phyloP scores from a whole-genome alignment of 2,888 invertebrate species.

The Aporophyla lueneburgensis region DNA sequence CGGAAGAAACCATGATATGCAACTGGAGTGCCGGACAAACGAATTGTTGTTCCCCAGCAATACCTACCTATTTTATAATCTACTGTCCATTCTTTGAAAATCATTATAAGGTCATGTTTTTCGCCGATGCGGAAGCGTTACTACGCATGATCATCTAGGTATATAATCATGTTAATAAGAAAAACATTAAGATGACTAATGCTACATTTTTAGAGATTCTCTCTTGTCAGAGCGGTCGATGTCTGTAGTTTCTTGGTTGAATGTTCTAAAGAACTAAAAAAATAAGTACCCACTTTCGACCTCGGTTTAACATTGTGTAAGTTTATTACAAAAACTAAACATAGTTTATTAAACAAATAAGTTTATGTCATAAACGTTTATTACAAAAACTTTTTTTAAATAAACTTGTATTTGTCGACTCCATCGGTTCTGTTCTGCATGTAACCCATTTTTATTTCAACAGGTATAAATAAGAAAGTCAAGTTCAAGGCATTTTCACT shows the following conservation, averaged over 20 bases:
- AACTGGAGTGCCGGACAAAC: too few relatives aligned
- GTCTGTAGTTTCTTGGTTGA: too few relatives aligned
- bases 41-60: background rate
- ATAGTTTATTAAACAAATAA: too few relatives aligned
- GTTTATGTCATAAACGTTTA: too few relatives aligned
- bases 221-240: too few relatives aligned
- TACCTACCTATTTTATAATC: background rate
- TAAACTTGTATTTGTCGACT: constrained; percentile 53
- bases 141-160: background rate
- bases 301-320: too few relatives aligned
- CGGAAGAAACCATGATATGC: too few relatives aligned
- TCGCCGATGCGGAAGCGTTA: background rate
- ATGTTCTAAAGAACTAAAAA: too few relatives aligned
- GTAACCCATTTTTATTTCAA: constrained; percentile 68
- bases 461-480: constrained; percentile 78
- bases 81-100: background rate
- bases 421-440: constrained; percentile 64
- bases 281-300: too few relatives aligned
- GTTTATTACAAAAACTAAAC: too few relatives aligned
- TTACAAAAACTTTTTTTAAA: too few relatives aligned
- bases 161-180: background rate
- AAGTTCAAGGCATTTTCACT: constrained; percentile 83
- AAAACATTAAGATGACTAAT: background rate
- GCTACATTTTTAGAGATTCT: too few relatives aligned
- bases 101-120: background rate